Evolutionary conservation across 2,888 invertebrate genomes (phyloP).

Genomic region (Micoletzkya japonica): DNA sequence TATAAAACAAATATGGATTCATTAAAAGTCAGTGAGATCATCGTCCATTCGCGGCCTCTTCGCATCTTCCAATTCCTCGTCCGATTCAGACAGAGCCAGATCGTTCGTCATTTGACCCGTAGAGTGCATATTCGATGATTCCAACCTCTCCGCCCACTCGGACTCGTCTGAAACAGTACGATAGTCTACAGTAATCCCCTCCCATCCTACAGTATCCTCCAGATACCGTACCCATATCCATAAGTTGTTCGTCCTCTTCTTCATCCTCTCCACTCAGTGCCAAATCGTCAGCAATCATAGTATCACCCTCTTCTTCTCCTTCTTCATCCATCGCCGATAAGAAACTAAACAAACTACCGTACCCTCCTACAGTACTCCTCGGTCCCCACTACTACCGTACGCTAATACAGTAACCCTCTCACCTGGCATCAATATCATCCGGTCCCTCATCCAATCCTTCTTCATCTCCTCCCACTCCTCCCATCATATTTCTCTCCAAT

Average conservation of each 20-base stretch:
- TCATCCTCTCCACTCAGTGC: conserved; percentile 40
- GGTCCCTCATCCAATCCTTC: conserved; percentile 9
- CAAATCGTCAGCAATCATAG: conserved; percentile 40
- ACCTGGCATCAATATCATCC: neutral
- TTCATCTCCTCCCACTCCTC: conserved; percentile 28
- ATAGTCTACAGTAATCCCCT: neutral
- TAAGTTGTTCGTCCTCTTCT: conserved; percentile 31
- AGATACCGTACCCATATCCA: conserved; percentile 13
- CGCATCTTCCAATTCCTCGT: conserved; percentile 47
- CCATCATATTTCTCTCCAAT: conserved; percentile 29
- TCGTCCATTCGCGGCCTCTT: conserved; percentile 42
- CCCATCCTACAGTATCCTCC: neutral
- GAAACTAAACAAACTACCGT: neutral
- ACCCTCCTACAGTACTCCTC: neutral
- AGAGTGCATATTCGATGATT: neutral
- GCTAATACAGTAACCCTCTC: neutral
- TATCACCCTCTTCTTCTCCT: conserved; percentile 29
- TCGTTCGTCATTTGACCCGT: conserved; percentile 56
- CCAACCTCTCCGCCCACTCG: conserved; percentile 14
- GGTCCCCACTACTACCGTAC: too few species aligned
- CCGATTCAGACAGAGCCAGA: conserved; percentile 59
- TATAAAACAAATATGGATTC: too few species aligned
- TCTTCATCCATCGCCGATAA: conserved; percentile 20
- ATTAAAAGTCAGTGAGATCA: conserved; percentile 21
- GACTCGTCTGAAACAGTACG: conserved; percentile 12